Base-by-base conservation (phyloP, 2,888 invertebrate genomes). In the Philonicus albiceps region DNA sequence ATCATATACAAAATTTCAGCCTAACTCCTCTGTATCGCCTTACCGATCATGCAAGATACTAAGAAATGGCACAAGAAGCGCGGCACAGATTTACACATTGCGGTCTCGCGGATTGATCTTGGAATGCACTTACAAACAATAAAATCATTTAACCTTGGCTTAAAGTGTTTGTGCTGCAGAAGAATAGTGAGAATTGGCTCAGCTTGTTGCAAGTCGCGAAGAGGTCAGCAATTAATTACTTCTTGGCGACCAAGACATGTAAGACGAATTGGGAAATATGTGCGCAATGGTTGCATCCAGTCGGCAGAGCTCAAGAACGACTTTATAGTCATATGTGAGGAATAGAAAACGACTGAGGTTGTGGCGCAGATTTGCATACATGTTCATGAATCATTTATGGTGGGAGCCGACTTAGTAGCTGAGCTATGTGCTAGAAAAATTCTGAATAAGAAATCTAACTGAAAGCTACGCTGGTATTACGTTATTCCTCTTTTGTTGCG, bases 121-220 rank as follows among this genome's bases (percentile, higher is more conserved):
- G 34, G 76, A 22, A 76, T 76, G 34, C 76, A 37, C 37, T 76
- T 76, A 76, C 76, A 76, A 76, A 76, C 76, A 76, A 76, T 76
- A 76, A 76, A 76, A 40, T 76, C 37, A 76, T 43, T 40, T 76
- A 76, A 76, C 76, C 76, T 76, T 76, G 76, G 37, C 76, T 34
- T 76, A 76, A 76, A 76, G 37, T 40, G 40, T 76, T 76, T 37
- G 76, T 76, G 4, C 76, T 40, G 22, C n/a, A 37, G 27, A 34
- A 34, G 76, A 76, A 76, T 76, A 37, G 76, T 76, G 76, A 37
- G 76, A 76, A 76, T 76, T 76, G 76, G 76, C 40, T 19, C 40
- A 37, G 22, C 34, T 43, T 76, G 64, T 64, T 64, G 40, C 40
- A 40, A 43, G 40, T 19, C 34, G 13, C 1, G 64, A 13, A 76